phyloP scores from a whole-genome alignment of 2,113 vertebrate genomes.

The Daphoenositta chrysoptera region DNA sequence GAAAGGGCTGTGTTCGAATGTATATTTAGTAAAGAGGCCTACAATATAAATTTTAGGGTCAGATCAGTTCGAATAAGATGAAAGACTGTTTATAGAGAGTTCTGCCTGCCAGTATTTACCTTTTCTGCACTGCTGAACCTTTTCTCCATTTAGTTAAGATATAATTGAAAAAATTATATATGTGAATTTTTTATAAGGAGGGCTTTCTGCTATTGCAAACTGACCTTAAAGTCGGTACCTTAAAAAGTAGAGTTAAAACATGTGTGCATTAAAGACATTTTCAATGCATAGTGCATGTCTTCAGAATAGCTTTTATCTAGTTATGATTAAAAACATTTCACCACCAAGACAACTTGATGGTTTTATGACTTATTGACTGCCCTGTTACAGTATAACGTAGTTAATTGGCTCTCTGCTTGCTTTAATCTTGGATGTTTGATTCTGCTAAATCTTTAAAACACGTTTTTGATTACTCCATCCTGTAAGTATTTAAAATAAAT shows the following conservation, averaged over 20 bases:
- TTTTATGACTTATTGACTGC: conserved; percentile 45
- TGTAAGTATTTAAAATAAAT: conserved; percentile 7
- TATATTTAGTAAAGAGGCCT: background rate
- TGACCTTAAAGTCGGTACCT: background rate
- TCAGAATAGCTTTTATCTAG: conserved; percentile 23
- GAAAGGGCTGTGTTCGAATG: background rate
- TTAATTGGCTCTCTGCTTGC: conserved; percentile 12
- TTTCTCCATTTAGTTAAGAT: background rate
- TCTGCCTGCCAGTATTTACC: background rate
- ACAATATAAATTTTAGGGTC: background rate
- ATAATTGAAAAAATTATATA: background rate
- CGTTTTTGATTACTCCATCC: background rate
- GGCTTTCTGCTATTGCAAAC: background rate
- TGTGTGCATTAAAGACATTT: background rate
- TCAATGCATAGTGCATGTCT: background rate
- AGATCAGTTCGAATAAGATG: background rate
- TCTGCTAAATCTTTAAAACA: conserved; percentile 38
- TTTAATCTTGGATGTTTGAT: conserved; percentile 31
- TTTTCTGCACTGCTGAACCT: background rate
- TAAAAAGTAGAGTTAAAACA: background rate
- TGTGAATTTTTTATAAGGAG: background rate
- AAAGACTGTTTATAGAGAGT: background rate
- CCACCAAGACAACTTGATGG: background rate
- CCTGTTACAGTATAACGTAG: background rate
- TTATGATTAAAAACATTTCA: conserved; percentile 39